Conservation (phyloP, 1,140 invertebrate species). For the Eumeta japonica region DNA sequence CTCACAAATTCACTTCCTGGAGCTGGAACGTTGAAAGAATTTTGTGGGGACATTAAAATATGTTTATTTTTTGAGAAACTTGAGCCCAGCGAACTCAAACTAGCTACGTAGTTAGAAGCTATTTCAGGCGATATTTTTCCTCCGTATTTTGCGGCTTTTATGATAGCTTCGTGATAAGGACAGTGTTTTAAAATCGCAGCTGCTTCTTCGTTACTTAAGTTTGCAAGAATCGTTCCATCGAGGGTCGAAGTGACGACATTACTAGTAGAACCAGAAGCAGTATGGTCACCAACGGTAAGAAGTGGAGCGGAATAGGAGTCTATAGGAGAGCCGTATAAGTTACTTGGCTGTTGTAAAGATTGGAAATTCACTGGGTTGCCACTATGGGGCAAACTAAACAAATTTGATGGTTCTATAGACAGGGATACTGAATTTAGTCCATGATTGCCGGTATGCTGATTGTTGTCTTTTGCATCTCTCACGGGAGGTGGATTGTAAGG, state of each 20-base stretch:
- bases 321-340: conserved; percentile 46
- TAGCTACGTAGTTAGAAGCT: conserved; percentile 43
- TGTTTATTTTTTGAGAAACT: conserved; percentile 31
- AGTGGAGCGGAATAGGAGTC: conserved; percentile 57
- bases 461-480: conserved; percentile 49
- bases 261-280: conserved; percentile 41
- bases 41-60: conserved; percentile 20
- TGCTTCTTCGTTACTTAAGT: conserved; percentile 43
- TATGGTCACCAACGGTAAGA: conserved; percentile 48
- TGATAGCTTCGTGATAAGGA: conserved; percentile 53
- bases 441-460: conserved; percentile 24
- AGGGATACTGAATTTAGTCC: conserved; percentile 27
- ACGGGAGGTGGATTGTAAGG: conserved; percentile 67
- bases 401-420: conserved; percentile 47
- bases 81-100: conserved; percentile 38
- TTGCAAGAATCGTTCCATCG: conserved; percentile 44
- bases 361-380: conserved; percentile 44
- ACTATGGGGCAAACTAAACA: conserved; percentile 53
- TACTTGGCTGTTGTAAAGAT: conserved; percentile 20
- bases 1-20: conserved; percentile 29
- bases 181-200: conserved; percentile 55
- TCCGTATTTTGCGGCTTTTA: conserved; percentile 43
- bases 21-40: conserved; percentile 24
- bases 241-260: conserved; percentile 41
- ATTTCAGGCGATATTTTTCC: conserved; percentile 45